Base-by-base conservation (phyloP, 2,888 invertebrate species). In the Geophilus truncorum region DNA sequence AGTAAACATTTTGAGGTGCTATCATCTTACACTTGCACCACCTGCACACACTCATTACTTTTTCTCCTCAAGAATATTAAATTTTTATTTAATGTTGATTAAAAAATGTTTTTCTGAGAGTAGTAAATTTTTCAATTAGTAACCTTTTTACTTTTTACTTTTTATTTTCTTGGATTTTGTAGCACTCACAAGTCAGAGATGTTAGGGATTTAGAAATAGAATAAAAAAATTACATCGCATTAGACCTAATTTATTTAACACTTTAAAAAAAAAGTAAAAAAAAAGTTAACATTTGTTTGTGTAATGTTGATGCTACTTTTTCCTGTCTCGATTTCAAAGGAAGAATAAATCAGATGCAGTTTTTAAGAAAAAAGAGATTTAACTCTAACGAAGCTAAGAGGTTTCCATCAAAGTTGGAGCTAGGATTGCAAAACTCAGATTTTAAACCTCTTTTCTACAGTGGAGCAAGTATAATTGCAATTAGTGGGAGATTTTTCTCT, bases 301-400 rank as follows among this genome's bases (percentile, higher is more conserved):
- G 12, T 45, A 45, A n/a, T 15, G 51, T 51, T 40, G 18, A 6
- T 51, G 5, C 51, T n/a, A n/a, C n/a, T n/a, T 18, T 51, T 51
- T 5, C 18, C 18, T 7, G 18, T 51, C 51, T 51, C 18, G 51
- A 51, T 51, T 51, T 51, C 51, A 51, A 51, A 51, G 51, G 51
- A 51, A 51, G 18, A n/a, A 51, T 51, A 51, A 51, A 51, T 51
- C 51, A 51, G 51, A 51, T 51, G n/a, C 51, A 70, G 28, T 70
- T 28, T 70, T 28, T 12, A 70, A 15, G 70, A 28, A 28, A n/a
- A n/a, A 28, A 28, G 70, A 70, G 70, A 25, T 70, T 70, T 70
- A 70, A 70, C 70, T 70, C 28, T 70, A 70, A 70, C 70, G 70
- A 70, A 70, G 70, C 70, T 70, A 70, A 70, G 70, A 70, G 70